These are phyloP conservation scores for Prosopocoilus inquinatus DNA, from an alignment of 2,888 invertebrate species.

Conservation along the genomic window DNA sequence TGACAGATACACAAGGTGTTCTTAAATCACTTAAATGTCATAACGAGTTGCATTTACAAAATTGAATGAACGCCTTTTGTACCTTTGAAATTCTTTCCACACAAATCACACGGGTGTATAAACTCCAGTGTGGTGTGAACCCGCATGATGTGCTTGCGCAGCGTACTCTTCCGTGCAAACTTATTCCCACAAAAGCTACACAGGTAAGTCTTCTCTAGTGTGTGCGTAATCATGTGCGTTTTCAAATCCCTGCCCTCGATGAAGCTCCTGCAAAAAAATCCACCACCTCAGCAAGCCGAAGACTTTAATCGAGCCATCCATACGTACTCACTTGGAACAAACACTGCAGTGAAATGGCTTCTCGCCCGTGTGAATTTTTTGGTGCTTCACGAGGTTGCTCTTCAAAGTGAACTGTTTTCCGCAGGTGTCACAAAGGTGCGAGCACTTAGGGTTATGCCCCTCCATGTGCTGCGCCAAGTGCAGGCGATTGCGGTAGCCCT, in stretches of 20 bases:
- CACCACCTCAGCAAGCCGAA: too few species aligned
- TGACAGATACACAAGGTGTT: too few species aligned
- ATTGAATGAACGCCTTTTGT: neutral
- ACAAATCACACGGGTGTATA: neutral
- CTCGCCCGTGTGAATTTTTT: constrained; percentile 17
- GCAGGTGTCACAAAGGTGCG: constrained; percentile 22
- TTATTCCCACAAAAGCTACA: constrained; percentile 14
- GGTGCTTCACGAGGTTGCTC: constrained; percentile 18
- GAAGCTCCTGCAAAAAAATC: constrained; percentile 5
- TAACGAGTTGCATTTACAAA: too few species aligned
- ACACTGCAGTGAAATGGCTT: constrained; percentile 13
- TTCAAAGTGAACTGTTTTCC: constrained; percentile 22
- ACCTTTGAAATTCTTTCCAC: constrained; percentile 9
- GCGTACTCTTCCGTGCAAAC: constrained; percentile 5
- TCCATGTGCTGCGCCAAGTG: constrained; percentile 16
- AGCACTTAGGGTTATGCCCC: constrained; percentile 19
- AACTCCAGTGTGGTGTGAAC: constrained; percentile 2
- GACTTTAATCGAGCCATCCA: neutral
- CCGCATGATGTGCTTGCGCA: constrained; percentile 9
- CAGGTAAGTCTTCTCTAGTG: constrained; percentile 8
- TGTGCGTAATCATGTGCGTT: constrained; percentile 16
- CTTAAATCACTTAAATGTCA: too few species aligned
- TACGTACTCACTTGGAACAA: constrained; percentile 11
- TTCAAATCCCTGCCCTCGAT: constrained; percentile 20
- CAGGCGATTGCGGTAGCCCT: constrained; percentile 2